A percentile compares a stretch with the other conserved stretches of the same genome.
These are phyloP conservation scores for Rhinogobio ventralis DNA, from an alignment of 2,797 vertebrate genomes.

Conservation along the genomic window DNA sequence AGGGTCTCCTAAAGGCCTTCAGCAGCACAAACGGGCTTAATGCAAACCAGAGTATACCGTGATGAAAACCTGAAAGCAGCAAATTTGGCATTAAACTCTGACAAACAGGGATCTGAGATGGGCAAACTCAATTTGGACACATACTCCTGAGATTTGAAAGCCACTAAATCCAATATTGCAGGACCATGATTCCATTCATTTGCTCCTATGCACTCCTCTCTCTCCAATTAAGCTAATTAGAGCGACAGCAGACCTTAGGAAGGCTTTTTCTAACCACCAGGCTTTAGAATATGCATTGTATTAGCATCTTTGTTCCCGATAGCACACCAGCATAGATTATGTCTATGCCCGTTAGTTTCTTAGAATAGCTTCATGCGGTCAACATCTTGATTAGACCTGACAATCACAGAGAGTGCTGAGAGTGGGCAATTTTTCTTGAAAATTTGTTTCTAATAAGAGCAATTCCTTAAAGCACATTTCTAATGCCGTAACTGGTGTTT, in stretches of 20 bases:
- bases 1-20: constrained; percentile 45
- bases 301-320: constrained; percentile 53
- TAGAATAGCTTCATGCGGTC: constrained; percentile 15
- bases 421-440: constrained; percentile 13
- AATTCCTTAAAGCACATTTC: constrained; percentile 16
- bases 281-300: constrained; percentile 43
- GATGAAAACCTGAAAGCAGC: constrained; percentile 65
- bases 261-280: constrained; percentile 51
- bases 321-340: constrained; percentile 10
- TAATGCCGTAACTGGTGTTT: background rate
- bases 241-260: constrained; percentile 49
- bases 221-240: constrained; percentile 62
- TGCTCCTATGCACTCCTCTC: constrained; percentile 62
- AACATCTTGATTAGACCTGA: constrained; percentile 40
- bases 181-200: constrained; percentile 79
- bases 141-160: constrained; percentile 78
- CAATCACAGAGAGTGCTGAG: constrained; percentile 15
- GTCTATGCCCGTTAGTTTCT: background rate
- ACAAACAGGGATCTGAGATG: constrained; percentile 75
- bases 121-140: constrained; percentile 79
- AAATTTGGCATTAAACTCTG: constrained; percentile 76
- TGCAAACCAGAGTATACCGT: constrained; percentile 67
- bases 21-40: constrained; percentile 60
- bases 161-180: constrained; percentile 80
- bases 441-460: background rate